Conservation (phyloP, 2,113 vertebrate species). For the Clarias magur region DNA sequence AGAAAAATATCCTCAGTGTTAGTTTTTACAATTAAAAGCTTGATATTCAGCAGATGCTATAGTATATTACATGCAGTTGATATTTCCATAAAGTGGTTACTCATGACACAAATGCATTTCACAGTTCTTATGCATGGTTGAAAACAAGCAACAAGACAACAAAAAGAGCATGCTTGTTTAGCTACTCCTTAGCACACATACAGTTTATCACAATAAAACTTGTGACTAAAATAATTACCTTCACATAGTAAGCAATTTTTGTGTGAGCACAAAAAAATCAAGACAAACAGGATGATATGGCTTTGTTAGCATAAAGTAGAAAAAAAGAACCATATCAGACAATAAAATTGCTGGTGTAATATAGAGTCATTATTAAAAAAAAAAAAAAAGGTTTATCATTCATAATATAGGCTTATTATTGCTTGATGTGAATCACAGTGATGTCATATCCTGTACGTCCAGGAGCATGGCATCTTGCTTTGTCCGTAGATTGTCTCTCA, state of each 20-base stretch:
- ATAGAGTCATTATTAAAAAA: not conserved
- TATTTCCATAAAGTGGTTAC: slow-evolving; percentile 19
- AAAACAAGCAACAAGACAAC: not conserved
- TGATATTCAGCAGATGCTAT: slow-evolving; percentile 3
- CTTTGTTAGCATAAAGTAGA: slow-evolving; percentile 36
- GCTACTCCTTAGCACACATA: slow-evolving; percentile 16
- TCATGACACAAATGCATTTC: slow-evolving; percentile 34
- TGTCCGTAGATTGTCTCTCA: slow-evolving; percentile 72
- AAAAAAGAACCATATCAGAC: not conserved
- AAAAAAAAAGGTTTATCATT: slow-evolving; percentile 6
- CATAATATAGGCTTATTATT: not conserved
- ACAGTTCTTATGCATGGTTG: slow-evolving; percentile 29
- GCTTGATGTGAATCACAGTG: slow-evolving; percentile 29
- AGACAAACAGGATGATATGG: slow-evolving; percentile 39
- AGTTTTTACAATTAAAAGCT: not conserved
- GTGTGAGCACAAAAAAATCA: slow-evolving; percentile 32
- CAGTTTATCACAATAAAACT: slow-evolving; percentile 58
- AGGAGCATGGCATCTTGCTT: slow-evolving; percentile 77
- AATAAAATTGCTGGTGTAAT: slow-evolving; percentile 31
- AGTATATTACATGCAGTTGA: slow-evolving; percentile 18
- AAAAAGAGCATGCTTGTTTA: not conserved
- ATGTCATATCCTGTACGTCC: slow-evolving; percentile 77
- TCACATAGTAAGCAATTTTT: slow-evolving; percentile 34
- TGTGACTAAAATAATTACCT: slow-evolving; percentile 46
- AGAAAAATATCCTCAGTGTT: not conserved